These are phyloP conservation scores for Iselma pallidipennis DNA, from an alignment of 2,888 invertebrate genomes.

Conservation along the genomic window DNA sequence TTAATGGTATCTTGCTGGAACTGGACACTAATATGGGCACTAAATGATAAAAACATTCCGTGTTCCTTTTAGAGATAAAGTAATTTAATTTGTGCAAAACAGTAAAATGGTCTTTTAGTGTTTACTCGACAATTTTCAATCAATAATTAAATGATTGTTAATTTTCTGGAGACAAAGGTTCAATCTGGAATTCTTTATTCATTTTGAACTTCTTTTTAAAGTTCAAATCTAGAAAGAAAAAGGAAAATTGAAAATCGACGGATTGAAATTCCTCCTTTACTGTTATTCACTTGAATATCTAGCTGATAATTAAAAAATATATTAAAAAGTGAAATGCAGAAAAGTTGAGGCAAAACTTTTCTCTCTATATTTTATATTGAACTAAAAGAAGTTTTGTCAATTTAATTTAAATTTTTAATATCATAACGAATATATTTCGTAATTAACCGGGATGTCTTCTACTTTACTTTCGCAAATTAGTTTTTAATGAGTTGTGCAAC, in stretches of 20 bases:
- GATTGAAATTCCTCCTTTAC: not conserved
- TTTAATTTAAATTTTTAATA: conserved; percentile 27
- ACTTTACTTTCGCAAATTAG: conserved; percentile 20
- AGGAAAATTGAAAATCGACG: not conserved
- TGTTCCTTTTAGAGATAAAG: not conserved
- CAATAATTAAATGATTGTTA: not conserved
- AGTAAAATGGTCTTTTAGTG: not conserved
- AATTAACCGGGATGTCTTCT: conserved; percentile 24
- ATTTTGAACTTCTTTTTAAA: not conserved
- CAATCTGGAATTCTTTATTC: not conserved
- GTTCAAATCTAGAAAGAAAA: not conserved
- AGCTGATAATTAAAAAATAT: not conserved
- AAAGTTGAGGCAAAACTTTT: not conserved
- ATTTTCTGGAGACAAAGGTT: not conserved
- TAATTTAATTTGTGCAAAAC: not conserved
- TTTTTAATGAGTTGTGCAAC: conserved; percentile 27
- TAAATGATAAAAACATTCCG: not conserved
- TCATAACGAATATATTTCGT: conserved; percentile 17
- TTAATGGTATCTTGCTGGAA: not conserved
- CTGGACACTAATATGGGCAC: not conserved
- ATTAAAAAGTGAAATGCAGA: not conserved
- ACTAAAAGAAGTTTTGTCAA: conserved; percentile 14
- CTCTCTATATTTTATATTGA: not conserved
- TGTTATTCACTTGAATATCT: not conserved
- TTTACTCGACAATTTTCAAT: not conserved